Conservation (phyloP, 1,140 invertebrate species). For the Plodia interpunctella region DNA sequence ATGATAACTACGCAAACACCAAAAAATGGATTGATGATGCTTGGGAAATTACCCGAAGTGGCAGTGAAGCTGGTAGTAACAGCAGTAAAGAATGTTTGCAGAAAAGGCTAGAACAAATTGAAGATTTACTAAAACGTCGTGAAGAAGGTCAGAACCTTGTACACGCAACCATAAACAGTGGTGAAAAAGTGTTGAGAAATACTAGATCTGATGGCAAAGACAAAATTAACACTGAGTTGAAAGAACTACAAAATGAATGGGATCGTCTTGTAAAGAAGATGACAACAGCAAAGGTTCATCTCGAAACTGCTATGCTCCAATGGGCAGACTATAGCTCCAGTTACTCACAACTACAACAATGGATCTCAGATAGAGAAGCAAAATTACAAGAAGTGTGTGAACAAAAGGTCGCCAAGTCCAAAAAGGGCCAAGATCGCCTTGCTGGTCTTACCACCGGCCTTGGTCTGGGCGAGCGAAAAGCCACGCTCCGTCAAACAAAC, state of each 20-base stretch:
- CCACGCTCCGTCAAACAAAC: constrained; percentile 92
- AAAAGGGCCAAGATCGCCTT: constrained; percentile 80
- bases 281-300: constrained; percentile 92
- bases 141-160: constrained; percentile 95
- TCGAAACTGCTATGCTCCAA: constrained; percentile 94
- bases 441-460: constrained; percentile 85
- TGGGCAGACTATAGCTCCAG: constrained; percentile 97
- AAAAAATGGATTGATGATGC: constrained; percentile 93
- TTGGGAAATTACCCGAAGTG: constrained; percentile 88
- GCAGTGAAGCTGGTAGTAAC: constrained; percentile 86
- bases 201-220: constrained; percentile 94
- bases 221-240: constrained; percentile 90
- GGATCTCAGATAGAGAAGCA: constrained; percentile 96
- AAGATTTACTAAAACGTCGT: constrained; percentile 88
- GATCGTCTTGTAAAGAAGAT: constrained; percentile 94
- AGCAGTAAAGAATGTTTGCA: constrained; percentile 91
- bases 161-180: constrained; percentile 93
- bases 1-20: constrained; percentile 87
- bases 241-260: constrained; percentile 95
- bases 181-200: constrained; percentile 93
- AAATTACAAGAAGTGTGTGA: constrained; percentile 96
- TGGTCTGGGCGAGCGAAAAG: constrained; percentile 90
- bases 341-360: constrained; percentile 93
- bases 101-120: constrained; percentile 86
- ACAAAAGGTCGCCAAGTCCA: constrained; percentile 87